Evolutionary conservation across 2,888 invertebrate genomes (phyloP).

Genomic region (Drosophila prolongata): DNA sequence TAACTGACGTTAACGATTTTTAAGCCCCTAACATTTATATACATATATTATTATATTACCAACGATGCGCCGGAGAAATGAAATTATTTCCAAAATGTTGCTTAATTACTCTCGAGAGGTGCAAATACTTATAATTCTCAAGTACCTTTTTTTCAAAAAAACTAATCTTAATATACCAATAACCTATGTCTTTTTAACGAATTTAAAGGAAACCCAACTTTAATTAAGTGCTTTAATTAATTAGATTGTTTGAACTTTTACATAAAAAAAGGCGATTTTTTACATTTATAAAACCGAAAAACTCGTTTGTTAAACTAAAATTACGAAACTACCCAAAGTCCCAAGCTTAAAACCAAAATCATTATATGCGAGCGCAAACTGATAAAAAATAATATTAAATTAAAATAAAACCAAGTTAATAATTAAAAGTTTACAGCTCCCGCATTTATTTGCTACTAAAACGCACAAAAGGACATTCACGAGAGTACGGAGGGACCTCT

Average conservation of each 20-base stretch:
- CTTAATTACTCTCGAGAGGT: constrained; percentile 37
- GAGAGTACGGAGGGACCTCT: constrained; percentile 19
- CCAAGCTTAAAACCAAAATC: constrained; percentile 55
- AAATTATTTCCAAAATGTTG: constrained; percentile 49
- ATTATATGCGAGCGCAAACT: constrained; percentile 46
- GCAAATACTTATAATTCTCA: constrained; percentile 61
- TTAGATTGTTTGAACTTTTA: constrained; percentile 71
- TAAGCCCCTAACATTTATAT: constrained; percentile 23
- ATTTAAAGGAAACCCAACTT: constrained; percentile 55
- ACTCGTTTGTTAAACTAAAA: constrained; percentile 67
- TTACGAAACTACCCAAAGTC: constrained; percentile 45
- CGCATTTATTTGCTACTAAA: constrained; percentile 70
- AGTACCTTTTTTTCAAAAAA: constrained; percentile 69
- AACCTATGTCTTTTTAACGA: constrained; percentile 74
- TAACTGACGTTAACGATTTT: constrained; percentile 59
- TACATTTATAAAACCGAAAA: constrained; percentile 69
- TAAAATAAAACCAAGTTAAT: constrained; percentile 44
- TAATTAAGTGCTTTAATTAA: constrained; percentile 74
- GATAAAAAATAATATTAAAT: constrained; percentile 56
- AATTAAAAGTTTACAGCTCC: constrained; percentile 28
- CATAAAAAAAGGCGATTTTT: constrained; percentile 62
- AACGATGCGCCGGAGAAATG: constrained; percentile 28
- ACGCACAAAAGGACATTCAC: constrained; percentile 59
- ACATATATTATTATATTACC: constrained; percentile 34
- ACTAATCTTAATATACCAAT: constrained; percentile 24